These are phyloP conservation scores for Drosophila prolongata DNA, from an alignment of 2,888 invertebrate species.

Conservation along the genomic window DNA sequence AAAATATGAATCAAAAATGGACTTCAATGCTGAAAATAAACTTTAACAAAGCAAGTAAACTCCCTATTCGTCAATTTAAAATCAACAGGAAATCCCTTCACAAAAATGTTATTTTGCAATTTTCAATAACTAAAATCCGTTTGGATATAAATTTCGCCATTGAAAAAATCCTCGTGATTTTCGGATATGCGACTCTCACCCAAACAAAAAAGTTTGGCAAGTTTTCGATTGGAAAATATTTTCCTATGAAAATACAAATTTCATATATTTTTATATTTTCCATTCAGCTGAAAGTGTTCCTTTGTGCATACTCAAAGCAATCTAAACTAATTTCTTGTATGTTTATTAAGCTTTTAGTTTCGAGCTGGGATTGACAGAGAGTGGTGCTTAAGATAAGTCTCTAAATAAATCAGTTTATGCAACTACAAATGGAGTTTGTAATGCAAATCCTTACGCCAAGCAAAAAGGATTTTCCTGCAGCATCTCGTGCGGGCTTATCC, in stretches of 20 bases:
- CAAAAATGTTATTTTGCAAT: background rate
- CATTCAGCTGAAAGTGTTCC: conserved; percentile 6
- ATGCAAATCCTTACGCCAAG: conserved; percentile 35
- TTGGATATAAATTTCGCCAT: background rate
- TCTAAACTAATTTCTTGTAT: conserved; percentile 23
- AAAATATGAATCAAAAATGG: no score
- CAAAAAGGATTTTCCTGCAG: conserved; percentile 19
- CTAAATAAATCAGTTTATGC: conserved; percentile 44
- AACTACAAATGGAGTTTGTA: conserved; percentile 38
- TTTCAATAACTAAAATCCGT: conserved; percentile 6
- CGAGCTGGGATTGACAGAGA: conserved; percentile 4
- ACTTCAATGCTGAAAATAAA: no score
- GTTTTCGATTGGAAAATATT: no score
- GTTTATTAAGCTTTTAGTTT: conserved; percentile 17
- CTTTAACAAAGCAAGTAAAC: no score
- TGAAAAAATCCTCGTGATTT: background rate
- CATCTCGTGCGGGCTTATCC: conserved; percentile 5
- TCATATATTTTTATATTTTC: background rate
- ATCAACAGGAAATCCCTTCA: background rate
- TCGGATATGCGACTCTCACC: background rate
- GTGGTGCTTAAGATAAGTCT: conserved; percentile 28
- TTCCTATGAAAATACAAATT: background rate
- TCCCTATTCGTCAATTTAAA: background rate
- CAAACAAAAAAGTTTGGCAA: no score
- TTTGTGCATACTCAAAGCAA: conserved; percentile 32